Base-by-base conservation (phyloP, 2,888 invertebrate genomes). In the Athrips mouffetella region DNA sequence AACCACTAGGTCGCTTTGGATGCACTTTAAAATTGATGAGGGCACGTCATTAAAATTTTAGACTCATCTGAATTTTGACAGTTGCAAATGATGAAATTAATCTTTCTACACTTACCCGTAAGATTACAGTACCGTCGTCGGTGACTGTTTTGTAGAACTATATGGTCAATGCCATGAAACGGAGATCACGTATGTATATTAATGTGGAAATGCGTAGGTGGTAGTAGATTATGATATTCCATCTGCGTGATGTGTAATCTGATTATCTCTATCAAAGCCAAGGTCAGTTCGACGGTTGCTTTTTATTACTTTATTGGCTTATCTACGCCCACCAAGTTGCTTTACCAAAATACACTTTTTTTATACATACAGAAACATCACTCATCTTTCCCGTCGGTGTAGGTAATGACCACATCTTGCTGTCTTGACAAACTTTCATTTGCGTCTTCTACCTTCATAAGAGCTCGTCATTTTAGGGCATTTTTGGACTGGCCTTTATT, bases 251-350 rank as follows among this genome's bases (percentile, higher is more conserved):
- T 37, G 15, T 15, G 10, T 40, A 29, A 29, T 42, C 42, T 29
- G 42, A 42, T 42, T 18, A 42, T n/a, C 20, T 44, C 21, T 44
- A 44, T 44, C 30, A 44, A 44, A 31, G 44, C 21, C 31, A 44
- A 44, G 27, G 42, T 42, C 42, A 25, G 23, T 3, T 25, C 37
- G 21, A 18, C 18, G 21, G n/a, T 11, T 21, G 18, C 18, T 37
- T 27, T 37, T 37, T 37, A 37, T 37, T 37, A 11, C 18, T 37
- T 37, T 21, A 18, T n/a, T 21, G n/a, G 37, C 37, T 21, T 21
- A n/a, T 21, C 18, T 5, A 37, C 37, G 37, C 21, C 37, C 21
- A 37, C 37, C 20, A 11, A 2, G 2, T 15, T 31, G 11, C 16
- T 31, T 31, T 31, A 5, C 2, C 15, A 16, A 13, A 11, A 13